Percentiles rank a stretch among this genome's conserved stretches.
phyloP scores from a whole-genome alignment of 2,113 vertebrate species.

The Leucopsar rothschildi region DNA sequence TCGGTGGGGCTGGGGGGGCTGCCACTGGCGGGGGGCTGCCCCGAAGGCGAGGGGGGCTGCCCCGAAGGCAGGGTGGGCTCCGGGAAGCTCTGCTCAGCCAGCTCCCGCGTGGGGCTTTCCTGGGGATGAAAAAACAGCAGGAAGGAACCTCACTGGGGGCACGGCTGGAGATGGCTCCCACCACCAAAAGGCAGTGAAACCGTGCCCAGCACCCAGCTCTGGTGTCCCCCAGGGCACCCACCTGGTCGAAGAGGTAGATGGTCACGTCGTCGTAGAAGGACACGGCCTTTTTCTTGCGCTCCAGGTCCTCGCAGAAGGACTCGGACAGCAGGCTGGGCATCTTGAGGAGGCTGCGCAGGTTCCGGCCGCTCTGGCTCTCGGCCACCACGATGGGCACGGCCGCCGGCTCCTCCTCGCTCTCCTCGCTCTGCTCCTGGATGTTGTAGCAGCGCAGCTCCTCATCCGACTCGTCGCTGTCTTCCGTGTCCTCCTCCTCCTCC shows the following conservation, averaged over 20 bases:
- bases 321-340: slow-evolving; percentile 84
- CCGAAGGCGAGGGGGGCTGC: slow-evolving; percentile 6
- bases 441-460: slow-evolving; percentile 87
- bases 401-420: slow-evolving; percentile 87
- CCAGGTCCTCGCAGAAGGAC: slow-evolving; percentile 85
- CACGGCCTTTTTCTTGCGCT: slow-evolving; percentile 94
- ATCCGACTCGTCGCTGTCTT: slow-evolving; percentile 91
- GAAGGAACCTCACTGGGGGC: not conserved
- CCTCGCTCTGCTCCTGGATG: slow-evolving; percentile 87
- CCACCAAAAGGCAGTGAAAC: not conserved
- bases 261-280: slow-evolving; percentile 97
- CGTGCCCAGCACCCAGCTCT: fast-evolving
- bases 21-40: slow-evolving; percentile 18
- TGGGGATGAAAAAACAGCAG: slow-evolving; percentile 5
- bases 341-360: slow-evolving; percentile 93
- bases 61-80: slow-evolving; percentile 57
- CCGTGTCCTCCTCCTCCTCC: slow-evolving; percentile 83
- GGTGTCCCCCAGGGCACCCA: not conserved
- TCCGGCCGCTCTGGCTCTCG: slow-evolving; percentile 81
- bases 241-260: slow-evolving; percentile 98
- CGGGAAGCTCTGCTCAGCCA: slow-evolving; percentile 81
- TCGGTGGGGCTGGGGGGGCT: slow-evolving; percentile 34
- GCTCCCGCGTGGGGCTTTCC: slow-evolving; percentile 94
- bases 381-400: slow-evolving; percentile 89
- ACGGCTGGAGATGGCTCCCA: not conserved